These are phyloP conservation scores for Corydoras maculifer DNA, from an alignment of 2,113 vertebrate genomes.

Conservation along the genomic window DNA sequence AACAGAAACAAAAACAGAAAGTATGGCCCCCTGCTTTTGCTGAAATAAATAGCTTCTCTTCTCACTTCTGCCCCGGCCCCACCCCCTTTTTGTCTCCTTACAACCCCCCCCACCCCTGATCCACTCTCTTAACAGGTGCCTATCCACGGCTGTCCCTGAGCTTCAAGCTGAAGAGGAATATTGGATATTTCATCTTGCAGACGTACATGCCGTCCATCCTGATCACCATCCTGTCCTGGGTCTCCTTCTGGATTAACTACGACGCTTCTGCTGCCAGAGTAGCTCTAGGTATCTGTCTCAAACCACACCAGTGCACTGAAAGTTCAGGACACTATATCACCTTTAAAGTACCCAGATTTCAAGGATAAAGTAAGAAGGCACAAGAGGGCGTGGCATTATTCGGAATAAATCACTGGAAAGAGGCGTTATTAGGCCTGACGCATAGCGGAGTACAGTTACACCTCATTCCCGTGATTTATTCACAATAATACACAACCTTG, in stretches of 20 bases:
- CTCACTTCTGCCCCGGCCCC: slow-evolving; percentile 9
- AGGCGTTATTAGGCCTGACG: too few relatives aligned
- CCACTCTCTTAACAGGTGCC: slow-evolving; percentile 70
- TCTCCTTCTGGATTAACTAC: slow-evolving; percentile 99
- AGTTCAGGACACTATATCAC: too few relatives aligned
- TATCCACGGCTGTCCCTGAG: slow-evolving; percentile 95
- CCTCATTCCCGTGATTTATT: too few relatives aligned
- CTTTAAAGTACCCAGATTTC: too few relatives aligned
- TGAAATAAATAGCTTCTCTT: slow-evolving; percentile 39
- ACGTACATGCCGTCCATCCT: slow-evolving; percentile 98
- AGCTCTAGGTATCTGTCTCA: slow-evolving; percentile 78
- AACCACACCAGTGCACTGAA: neutral
- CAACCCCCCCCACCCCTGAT: neutral
- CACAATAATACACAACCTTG: too few relatives aligned
- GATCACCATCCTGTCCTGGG: slow-evolving; percentile 98
- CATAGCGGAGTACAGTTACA: too few relatives aligned
- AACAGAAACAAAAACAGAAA: slow-evolving; percentile 49
- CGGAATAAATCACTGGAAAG: too few relatives aligned
- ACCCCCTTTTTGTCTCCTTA: neutral
- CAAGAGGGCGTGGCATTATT: too few relatives aligned
- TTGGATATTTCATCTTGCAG: slow-evolving; percentile 98
- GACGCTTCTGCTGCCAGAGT: slow-evolving; percentile 96
- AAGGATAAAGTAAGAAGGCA: too few relatives aligned
- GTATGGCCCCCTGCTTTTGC: slow-evolving; percentile 33
- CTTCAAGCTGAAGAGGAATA: slow-evolving; percentile 95